A percentile compares a stretch with the other conserved stretches of the same genome.
Conservation (phyloP, 2,797 vertebrate species). For the Manis pentadactyla region DNA sequence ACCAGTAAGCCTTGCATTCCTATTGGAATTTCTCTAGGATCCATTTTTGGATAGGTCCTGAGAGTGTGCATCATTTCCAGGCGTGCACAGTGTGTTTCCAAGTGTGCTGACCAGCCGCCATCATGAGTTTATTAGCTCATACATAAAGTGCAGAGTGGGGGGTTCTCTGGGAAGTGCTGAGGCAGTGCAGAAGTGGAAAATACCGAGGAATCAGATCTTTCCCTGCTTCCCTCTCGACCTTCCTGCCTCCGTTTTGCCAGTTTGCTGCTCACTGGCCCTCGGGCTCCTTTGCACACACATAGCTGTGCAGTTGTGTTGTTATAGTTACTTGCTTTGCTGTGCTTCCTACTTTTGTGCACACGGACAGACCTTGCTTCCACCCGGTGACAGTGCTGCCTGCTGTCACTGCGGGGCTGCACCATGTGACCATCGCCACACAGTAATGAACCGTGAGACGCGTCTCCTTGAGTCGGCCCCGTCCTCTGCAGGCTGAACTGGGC, state of each 20-base stretch:
- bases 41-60: rapidly evolving
- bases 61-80: rapidly evolving
- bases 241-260: too few relatives aligned
- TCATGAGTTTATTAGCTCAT: neutral
- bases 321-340: too few relatives aligned
- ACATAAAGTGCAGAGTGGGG: neutral
- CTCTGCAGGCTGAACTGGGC: too few relatives aligned
- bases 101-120: rapidly evolving
- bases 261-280: too few relatives aligned
- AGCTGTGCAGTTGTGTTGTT: rapidly evolving
- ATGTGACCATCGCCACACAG: too few relatives aligned
- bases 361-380: neutral
- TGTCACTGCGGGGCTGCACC: too few relatives aligned
- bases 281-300: neutral
- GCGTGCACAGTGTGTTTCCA: rapidly evolving
- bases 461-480: too few relatives aligned
- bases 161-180: rapidly evolving
- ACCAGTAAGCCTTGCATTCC: rapidly evolving
- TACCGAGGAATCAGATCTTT: rapidly evolving
- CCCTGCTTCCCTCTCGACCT: too few relatives aligned
- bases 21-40: neutral
- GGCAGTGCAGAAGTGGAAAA: rapidly evolving
- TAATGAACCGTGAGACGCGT: too few relatives aligned
- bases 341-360: too few relatives aligned
- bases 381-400: too few relatives aligned